Percentiles rank a stretch among this genome's conserved stretches.
These are phyloP conservation scores for Tortricodes alternella DNA, from an alignment of 2,888 invertebrate species.

Conservation along the genomic window DNA sequence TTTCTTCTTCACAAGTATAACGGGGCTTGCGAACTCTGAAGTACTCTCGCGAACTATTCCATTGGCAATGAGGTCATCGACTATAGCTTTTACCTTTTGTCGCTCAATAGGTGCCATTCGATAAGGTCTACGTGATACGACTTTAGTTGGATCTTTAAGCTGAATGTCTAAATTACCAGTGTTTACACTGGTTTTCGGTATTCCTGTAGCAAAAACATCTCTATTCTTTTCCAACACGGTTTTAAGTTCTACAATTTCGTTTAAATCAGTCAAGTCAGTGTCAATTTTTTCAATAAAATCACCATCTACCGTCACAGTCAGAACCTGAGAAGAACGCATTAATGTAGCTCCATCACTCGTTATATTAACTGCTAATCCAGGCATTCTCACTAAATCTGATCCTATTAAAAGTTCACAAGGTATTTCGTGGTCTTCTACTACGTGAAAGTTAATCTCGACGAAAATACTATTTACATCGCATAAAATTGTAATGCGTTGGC, in stretches of 20 bases:
- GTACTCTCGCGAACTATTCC: neutral
- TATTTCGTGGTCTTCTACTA: conserved; percentile 15
- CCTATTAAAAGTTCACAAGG: conserved; percentile 15
- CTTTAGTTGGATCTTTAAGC: conserved; percentile 18
- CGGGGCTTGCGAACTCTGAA: neutral
- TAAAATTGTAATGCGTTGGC: neutral
- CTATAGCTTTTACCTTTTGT: neutral
- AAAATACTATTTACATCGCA: neutral
- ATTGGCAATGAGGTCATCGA: neutral
- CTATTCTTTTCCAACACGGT: neutral
- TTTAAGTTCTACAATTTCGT: neutral
- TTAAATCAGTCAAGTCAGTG: too few relatives aligned
- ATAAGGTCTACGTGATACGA: conserved; percentile 26
- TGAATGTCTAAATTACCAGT: conserved; percentile 23
- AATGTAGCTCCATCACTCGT: conserved; percentile 12
- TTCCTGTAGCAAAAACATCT: conserved; percentile 6
- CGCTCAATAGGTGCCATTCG: conserved; percentile 14
- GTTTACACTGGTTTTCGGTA: conserved; percentile 22
- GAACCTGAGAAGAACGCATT: neutral
- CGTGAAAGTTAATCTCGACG: conserved; percentile 8
- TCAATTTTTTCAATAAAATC: too few relatives aligned
- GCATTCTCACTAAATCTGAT: conserved; percentile 6
- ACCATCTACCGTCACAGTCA: too few relatives aligned
- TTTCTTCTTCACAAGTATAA: neutral
- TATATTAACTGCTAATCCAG: conserved; percentile 11